Percentiles rank a stretch among this genome's conserved stretches.
Conservation (phyloP, 2,797 vertebrate genomes). For the Sorex maritimensis region DNA sequence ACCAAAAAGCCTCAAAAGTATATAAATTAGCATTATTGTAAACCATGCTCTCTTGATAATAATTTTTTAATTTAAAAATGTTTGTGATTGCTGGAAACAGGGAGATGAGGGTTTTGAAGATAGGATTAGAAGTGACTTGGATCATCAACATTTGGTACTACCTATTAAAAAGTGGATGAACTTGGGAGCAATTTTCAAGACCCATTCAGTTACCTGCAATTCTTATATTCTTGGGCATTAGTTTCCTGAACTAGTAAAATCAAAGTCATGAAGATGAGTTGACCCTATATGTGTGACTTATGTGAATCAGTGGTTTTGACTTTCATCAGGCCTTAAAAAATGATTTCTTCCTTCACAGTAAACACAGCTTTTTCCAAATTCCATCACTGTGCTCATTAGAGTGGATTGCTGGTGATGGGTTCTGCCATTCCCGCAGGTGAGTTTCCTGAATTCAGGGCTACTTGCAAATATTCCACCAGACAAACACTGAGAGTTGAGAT, state of each 20-base stretch:
- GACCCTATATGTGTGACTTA: rapidly evolving
- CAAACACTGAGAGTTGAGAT: not conserved
- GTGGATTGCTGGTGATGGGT: not conserved
- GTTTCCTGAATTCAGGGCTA: not conserved
- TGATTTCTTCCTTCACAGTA: not conserved
- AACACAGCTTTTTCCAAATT: not conserved
- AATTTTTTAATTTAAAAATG: not conserved
- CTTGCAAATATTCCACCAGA: not conserved
- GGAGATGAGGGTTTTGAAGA: not conserved
- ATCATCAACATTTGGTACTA: not conserved
- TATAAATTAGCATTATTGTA: too few relatives aligned
- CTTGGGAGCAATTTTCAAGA: constrained; percentile 35
- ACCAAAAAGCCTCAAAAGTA: too few relatives aligned
- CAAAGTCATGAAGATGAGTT: not conserved
- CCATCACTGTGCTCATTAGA: rapidly evolving
- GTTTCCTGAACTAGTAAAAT: not conserved
- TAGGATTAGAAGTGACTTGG: not conserved
- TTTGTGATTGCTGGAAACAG: not conserved
- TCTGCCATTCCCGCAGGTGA: not conserved
- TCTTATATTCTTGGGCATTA: not conserved
- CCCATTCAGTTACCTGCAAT: constrained; percentile 8
- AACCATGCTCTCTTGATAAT: too few relatives aligned
- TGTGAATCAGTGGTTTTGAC: not conserved
- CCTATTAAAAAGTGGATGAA: not conserved
- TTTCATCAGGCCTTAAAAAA: not conserved